phyloP scores from a whole-genome alignment of 2,888 invertebrate species.

The Ecliptopera silaceata region DNA sequence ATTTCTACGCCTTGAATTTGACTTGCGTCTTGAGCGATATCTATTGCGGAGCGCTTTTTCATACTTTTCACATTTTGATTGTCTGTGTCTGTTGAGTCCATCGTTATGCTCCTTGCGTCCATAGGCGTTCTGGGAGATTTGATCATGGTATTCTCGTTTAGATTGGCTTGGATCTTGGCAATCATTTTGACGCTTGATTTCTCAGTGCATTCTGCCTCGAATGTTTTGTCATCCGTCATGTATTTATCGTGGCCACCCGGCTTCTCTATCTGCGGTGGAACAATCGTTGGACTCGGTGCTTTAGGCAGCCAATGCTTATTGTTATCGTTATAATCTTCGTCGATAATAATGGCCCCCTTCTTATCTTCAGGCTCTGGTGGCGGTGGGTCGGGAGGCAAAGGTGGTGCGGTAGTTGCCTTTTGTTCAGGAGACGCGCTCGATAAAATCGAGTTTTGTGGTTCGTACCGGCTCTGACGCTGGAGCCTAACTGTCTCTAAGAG shows the following conservation, averaged over 20 bases:
- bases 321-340: constrained; percentile 56
- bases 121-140: constrained; percentile 79
- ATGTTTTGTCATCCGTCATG: constrained; percentile 74
- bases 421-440: constrained; percentile 50
- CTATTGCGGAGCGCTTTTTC: constrained; percentile 61
- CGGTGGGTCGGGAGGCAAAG: neutral
- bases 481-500: constrained; percentile 35
- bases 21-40: constrained; percentile 70
- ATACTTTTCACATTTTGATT: constrained; percentile 54
- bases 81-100: constrained; percentile 66
- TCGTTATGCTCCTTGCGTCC: constrained; percentile 71
- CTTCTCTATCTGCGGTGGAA: constrained; percentile 72
- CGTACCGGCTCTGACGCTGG: constrained; percentile 32
- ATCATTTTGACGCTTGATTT: constrained; percentile 76
- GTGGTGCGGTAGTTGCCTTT: constrained; percentile 36
- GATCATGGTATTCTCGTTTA: constrained; percentile 78
- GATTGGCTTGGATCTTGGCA: constrained; percentile 76
- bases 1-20: constrained; percentile 75
- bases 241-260: constrained; percentile 73
- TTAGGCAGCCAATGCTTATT: constrained; percentile 73
- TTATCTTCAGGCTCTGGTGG: constrained; percentile 45
- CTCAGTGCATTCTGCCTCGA: constrained; percentile 70
- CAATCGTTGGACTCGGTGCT: constrained; percentile 64
- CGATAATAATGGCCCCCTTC: constrained; percentile 50
- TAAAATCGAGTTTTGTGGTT: constrained; percentile 19